Evolutionary conservation across 2,888 invertebrate genomes (phyloP).

Genomic region (Xestobium rufovillosum): DNA sequence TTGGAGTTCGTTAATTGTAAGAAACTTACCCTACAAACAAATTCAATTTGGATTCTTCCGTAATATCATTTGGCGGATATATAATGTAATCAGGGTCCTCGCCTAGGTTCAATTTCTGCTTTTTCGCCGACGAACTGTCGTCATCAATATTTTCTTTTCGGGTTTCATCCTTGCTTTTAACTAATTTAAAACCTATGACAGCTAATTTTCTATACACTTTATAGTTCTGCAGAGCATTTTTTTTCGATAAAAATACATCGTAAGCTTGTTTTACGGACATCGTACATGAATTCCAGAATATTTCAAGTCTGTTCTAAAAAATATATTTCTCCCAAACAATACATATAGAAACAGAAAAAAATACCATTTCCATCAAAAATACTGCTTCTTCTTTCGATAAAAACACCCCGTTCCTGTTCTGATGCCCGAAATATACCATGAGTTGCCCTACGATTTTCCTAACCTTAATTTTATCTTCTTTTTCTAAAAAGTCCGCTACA

Average conservation of each 20-base stretch:
- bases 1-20: background rate
- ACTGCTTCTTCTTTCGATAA: constrained; percentile 60
- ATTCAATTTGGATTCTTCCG: constrained; percentile 25
- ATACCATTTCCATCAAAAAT: constrained; percentile 59
- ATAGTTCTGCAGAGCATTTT: constrained; percentile 28
- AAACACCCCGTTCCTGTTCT: constrained; percentile 33
- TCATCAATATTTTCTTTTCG: constrained; percentile 12
- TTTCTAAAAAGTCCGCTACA: constrained; percentile 32
- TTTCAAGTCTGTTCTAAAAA: constrained; percentile 55
- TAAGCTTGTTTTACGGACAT: constrained; percentile 62
- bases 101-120: constrained; percentile 9
- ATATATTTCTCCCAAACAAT: background rate
- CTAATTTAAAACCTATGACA: constrained; percentile 29
- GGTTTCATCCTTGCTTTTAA: constrained; percentile 18
- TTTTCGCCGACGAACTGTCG: constrained; percentile 1
- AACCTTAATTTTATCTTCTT: constrained; percentile 28
- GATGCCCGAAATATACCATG: constrained; percentile 33
- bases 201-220: constrained; percentile 32
- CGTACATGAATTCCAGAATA: constrained; percentile 50
- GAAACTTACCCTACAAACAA: constrained; percentile 24
- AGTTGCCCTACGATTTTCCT: constrained; percentile 29
- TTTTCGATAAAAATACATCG: constrained; percentile 42
- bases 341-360: too few species aligned
- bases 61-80: constrained; percentile 26
- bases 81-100: constrained; percentile 27